Evolutionary conservation across 2,797 vertebrate genomes (phyloP), one percentile per base, ranked within the genome.

Genomic region (Florisuga fusca): DNA sequence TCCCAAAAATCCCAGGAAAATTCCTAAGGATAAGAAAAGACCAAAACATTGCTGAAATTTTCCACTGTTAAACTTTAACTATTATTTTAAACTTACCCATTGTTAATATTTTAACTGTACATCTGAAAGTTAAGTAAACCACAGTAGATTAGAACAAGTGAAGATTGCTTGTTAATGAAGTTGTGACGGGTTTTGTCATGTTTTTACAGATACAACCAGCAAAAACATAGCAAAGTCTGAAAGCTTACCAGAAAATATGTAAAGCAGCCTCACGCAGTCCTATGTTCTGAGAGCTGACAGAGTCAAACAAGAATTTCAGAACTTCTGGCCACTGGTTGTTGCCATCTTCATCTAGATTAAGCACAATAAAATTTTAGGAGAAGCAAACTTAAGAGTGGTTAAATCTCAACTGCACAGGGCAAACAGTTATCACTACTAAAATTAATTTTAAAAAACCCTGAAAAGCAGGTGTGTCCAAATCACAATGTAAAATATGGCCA

Each of bases 291-390:
- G 99, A 99, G 97, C 99, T 99, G 73, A 99, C 99, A 1, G 99
- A 99, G 88, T 99, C 99, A 62, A 99, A 99, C 50, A 99, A 98
- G 96, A 99, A 99, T 97, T 99, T 99, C 73, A 99, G 97, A 84
- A 99, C 96, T 97, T 99, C 99, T 23, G 99, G 99, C 99, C 99
- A 99, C 94, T 99, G 99, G 96, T 99, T 99, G 94, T 99, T 99
- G 41, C 99, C 99, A 51, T 99, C 99, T 64, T 99, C 99, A 96
- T 99, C 99, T 99, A 88, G 62, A 92, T 95, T 50, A 59, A 87
- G 87, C 9, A 41, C 6, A 68, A 84, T 1, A 21, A 80, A 73
- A 17, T 71, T 87, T 69, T 63, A 63, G 9, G 10, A 50, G 36
- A 88, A 82, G 41, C 10, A 71, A 79, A 80, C 7, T 33, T 74